Base-by-base conservation (phyloP, 2,888 invertebrate species). In the Tenthredo livida region DNA sequence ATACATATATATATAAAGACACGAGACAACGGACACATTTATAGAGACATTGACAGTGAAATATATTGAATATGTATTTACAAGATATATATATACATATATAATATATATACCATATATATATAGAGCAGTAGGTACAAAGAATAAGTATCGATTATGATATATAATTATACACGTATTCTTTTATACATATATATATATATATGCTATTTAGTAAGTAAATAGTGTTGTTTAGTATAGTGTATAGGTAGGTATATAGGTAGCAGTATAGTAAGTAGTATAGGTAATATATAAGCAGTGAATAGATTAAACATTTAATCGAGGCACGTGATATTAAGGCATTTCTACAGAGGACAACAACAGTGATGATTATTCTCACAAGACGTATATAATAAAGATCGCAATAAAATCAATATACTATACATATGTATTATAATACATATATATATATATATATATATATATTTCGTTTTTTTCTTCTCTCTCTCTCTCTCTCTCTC, bases 311-410 rank as follows among this genome's bases (percentile, higher is more conserved):
- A 89, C 89, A 90, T 91, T 47, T 91, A 91, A 90, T 91, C 87
- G 91, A 91, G 91, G 91, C 91, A 91, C 91, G 91, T 90, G 91
- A 91, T 90, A 90, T 90, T 91, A 91, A 91, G 91, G 91, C 91
- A 90, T 90, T 90, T 90, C 91, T 91, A 91, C 91, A 90, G 86
- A 90, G 90, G 89, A 89, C 87, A 89, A 89, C 87, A 89, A 89
- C 87, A 89, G 87, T 89, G 87, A 88, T 87, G 88, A 88, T 89
- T 61, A 33, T 33, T 25, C n/a, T 61, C 61, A 61, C 61, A 77
- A 77, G 47, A 77, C 58, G 78, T 80, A 29, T 80, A 29, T 33
- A 54, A 77, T 21, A 61, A 7, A 25, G 1, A 25, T 61, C 61
- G 61, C 61, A 61, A 61, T 47, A 21, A 58, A n/a, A 58, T 58